These are phyloP conservation scores for Papilio demoleus DNA, from an alignment of 2,888 invertebrate genomes.

Conservation along the genomic window DNA sequence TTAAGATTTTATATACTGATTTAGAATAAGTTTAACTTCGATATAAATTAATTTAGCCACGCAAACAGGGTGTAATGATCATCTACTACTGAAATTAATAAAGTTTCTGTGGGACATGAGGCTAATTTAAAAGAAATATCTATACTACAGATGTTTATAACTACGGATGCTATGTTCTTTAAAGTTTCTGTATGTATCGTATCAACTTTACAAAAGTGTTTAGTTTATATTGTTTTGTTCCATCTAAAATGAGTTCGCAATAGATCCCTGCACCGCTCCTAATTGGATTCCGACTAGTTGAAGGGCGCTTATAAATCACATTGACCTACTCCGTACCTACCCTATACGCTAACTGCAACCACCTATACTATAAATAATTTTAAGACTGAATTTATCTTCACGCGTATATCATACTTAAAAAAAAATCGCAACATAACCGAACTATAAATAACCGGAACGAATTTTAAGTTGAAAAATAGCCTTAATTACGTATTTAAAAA, in stretches of 20 bases:
- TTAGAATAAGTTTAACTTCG: not conserved
- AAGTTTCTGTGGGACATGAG: too few relatives aligned
- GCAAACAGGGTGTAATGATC: not conserved
- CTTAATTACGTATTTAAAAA: conserved; percentile 16
- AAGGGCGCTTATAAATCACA: conserved; percentile 34
- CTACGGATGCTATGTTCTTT: too few relatives aligned
- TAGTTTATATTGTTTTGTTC: not conserved
- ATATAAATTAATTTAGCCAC: not conserved
- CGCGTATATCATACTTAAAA: not conserved
- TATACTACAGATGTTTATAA: too few relatives aligned
- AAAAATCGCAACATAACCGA: not conserved
- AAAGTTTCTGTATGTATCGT: too few relatives aligned
- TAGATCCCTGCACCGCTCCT: conserved; percentile 10
- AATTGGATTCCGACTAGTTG: conserved; percentile 36
- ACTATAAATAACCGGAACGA: not conserved
- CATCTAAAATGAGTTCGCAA: conserved; percentile 6
- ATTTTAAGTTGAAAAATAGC: not conserved
- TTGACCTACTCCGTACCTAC: conserved; percentile 25
- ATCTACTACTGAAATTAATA: too few relatives aligned
- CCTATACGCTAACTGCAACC: not conserved
- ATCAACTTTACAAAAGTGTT: too few relatives aligned
- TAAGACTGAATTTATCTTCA: conserved; percentile 2
- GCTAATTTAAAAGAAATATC: too few relatives aligned
- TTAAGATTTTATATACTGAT: conserved; percentile 1
- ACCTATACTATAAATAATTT: not conserved